Evolutionary conservation across 1,140 invertebrate genomes (phyloP), one percentile per base, ranked within the genome.

Genomic region (Rhyacophila brunnea): DNA sequence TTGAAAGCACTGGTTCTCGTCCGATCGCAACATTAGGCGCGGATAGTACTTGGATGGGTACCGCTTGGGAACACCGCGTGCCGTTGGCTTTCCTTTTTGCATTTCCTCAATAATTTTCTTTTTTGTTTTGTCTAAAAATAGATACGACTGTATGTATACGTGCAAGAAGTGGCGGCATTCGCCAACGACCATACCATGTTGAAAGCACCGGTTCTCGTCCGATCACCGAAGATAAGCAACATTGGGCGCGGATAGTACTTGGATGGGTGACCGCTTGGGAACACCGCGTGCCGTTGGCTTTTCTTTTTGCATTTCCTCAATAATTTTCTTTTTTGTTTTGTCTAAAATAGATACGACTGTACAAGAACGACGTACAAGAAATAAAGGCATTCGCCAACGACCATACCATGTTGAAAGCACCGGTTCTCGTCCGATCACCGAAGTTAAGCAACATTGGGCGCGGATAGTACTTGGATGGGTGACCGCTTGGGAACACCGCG

Each of bases 181-280:
- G 62, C 57, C 62, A 64, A 64, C 62, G 62, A 42, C 62, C 62
- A 64, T 64, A 64, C 57, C 48, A 64, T 20, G 62, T 53, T 64
- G 62, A 64, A 64, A 20, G 40, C 62, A 64, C 62, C 62, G 62
- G 62, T 64, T 64, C 62, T 64, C 62, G 62, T 64, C 62, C 62
- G 62, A 64, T 64, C 62, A 64, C 62, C 57, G 62, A 59, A 64
- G 62, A 59, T 64, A 64, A 64, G 62, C 62, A 64, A 52, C 62
- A 55, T 64, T 64, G 57, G 62, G 62, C 62, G 52, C 57, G 62
- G 62, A 49, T 46, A 64, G 62, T 64, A 64, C 62, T 64, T 64
- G 57, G 62, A 64, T 63, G 61, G 61, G 61, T 63, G 61, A 63
- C 61, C 61, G 56, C 61, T 59, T 64, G 61, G 61, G 61, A 64